Conservation (phyloP, 2,113 vertebrate genomes). For the Microcebus lehilahytsara region DNA sequence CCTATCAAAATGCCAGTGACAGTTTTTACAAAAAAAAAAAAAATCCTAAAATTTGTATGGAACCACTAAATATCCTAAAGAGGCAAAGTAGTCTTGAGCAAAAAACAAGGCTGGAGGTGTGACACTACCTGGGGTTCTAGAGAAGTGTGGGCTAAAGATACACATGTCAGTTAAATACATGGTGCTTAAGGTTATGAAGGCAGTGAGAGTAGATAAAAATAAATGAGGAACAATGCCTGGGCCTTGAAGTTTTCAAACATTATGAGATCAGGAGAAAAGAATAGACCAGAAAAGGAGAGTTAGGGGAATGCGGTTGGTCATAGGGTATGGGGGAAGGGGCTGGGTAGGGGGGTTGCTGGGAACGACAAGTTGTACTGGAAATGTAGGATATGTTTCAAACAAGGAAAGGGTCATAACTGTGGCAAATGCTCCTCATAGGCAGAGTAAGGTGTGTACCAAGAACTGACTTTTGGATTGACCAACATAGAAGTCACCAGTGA, state of each 20-base stretch:
- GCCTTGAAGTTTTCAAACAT: neutral
- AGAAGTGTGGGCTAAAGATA: neutral
- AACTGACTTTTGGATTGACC: neutral
- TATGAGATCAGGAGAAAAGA: neutral
- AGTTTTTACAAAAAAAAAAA: neutral
- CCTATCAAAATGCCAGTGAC: neutral
- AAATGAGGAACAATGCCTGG: neutral
- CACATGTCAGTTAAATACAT: neutral
- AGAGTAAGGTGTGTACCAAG: neutral
- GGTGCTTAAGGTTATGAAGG: neutral
- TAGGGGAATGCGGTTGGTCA: neutral
- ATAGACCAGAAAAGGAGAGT: neutral
- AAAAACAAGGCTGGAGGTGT: no score
- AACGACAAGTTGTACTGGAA: neutral
- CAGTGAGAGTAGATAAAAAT: neutral
- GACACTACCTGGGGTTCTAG: neutral
- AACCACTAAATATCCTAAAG: no score
- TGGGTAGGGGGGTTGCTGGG: no score
- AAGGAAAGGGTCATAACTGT: neutral
- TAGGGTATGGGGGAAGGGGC: rapidly evolving
- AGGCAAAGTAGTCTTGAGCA: no score
- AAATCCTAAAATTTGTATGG: neutral
- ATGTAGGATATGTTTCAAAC: neutral
- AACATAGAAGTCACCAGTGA: neutral
- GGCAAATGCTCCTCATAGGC: neutral